Conservation (phyloP, 2,797 vertebrate genomes). For the Sandelia bainsii region DNA sequence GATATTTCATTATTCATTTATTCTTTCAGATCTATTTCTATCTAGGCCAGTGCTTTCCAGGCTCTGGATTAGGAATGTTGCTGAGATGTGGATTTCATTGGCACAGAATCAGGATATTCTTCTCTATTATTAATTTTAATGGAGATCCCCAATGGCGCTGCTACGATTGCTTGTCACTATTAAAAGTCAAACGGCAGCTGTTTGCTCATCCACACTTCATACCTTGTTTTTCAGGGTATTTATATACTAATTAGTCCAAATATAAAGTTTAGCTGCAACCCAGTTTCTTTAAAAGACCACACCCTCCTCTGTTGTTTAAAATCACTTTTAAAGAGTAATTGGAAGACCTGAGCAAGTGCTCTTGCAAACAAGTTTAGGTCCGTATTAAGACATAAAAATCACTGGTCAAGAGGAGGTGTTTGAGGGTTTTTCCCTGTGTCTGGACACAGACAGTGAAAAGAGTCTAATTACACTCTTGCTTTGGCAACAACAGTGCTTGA, state of each 20-base stretch:
- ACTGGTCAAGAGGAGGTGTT: slow-evolving; percentile 25
- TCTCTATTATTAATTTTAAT: slow-evolving; percentile 74
- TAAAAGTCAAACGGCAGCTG: slow-evolving; percentile 53
- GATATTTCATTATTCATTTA: slow-evolving; percentile 79
- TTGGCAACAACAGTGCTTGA: slow-evolving; percentile 67
- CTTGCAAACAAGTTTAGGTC: slow-evolving; percentile 13
- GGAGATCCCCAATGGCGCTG: slow-evolving; percentile 39
- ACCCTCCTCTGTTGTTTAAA: slow-evolving; percentile 6
- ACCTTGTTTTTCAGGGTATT: slow-evolving; percentile 18
- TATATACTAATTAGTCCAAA: slow-evolving; percentile 12
- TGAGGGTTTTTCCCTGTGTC: slow-evolving; percentile 36
- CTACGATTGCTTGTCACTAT: slow-evolving; percentile 32
- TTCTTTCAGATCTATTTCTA: slow-evolving; percentile 79
- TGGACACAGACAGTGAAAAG: slow-evolving; percentile 40
- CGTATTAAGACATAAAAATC: slow-evolving; percentile 19
- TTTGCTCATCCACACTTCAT: slow-evolving; percentile 34
- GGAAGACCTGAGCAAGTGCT: neutral
- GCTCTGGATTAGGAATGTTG: slow-evolving; percentile 69
- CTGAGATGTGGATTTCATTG: slow-evolving; percentile 69
- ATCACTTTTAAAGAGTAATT: slow-evolving; percentile 15
- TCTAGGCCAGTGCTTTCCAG: slow-evolving; percentile 77
- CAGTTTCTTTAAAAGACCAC: slow-evolving; percentile 1
- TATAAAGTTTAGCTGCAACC: neutral
- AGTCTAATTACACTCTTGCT: slow-evolving; percentile 62
- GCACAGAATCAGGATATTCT: slow-evolving; percentile 63